These are phyloP conservation scores for Torymus texanus DNA, from an alignment of 2,888 invertebrate species.

Conservation along the genomic window DNA sequence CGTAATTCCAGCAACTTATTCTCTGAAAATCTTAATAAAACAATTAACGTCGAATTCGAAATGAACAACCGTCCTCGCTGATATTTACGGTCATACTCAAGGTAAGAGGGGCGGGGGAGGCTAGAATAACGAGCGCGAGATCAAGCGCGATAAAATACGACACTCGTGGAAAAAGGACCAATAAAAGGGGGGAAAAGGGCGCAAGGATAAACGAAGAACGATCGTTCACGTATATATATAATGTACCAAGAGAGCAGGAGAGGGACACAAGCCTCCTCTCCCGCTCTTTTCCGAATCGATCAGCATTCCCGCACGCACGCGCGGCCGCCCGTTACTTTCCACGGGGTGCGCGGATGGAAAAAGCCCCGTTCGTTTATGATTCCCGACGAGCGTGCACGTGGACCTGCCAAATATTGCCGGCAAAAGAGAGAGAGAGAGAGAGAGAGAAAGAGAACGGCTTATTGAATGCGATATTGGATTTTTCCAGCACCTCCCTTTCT, in stretches of 20 bases:
- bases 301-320: background rate
- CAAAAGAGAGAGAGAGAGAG: background rate
- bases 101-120: background rate
- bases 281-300: slow-evolving; percentile 7
- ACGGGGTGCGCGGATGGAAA: background rate
- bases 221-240: slow-evolving; percentile 12
- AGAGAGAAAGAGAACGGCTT: slow-evolving; percentile 60
- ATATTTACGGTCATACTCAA: background rate
- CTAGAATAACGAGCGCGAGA: slow-evolving; percentile 10
- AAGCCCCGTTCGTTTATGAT: slow-evolving; percentile 52
- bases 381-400: background rate
- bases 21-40: slow-evolving; percentile 1
- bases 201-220: slow-evolving; percentile 18
- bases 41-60: background rate
- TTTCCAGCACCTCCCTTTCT: slow-evolving; percentile 52
- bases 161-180: background rate
- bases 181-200: background rate
- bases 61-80: background rate
- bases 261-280: background rate
- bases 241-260: background rate
- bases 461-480: slow-evolving; percentile 74
- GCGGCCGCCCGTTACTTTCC: no score
- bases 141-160: slow-evolving; percentile 29
- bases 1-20: background rate
- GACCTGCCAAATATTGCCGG: slow-evolving; percentile 33